Evolutionary conservation across 2,888 invertebrate genomes (phyloP).

Genomic region (Tipula confusa): DNA sequence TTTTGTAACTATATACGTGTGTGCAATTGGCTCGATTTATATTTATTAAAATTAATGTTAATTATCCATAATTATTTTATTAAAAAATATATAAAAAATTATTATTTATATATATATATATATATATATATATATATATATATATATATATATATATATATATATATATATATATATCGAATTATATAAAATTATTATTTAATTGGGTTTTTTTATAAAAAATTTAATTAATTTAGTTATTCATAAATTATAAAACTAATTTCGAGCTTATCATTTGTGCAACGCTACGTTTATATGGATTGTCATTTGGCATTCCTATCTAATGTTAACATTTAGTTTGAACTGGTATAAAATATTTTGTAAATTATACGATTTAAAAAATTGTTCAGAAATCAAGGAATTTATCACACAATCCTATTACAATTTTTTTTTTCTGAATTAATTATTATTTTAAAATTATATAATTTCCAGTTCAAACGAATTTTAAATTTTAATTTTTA

Average conservation of each 20-base stretch:
- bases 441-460: not conserved
- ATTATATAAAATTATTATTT: not conserved
- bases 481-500: not conserved
- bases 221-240: not conserved
- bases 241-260: not conserved
- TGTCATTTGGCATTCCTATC: slow-evolving; percentile 41
- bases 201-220: not conserved
- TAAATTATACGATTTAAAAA: not conserved
- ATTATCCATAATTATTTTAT: not conserved
- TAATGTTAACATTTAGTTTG: slow-evolving; percentile 39
- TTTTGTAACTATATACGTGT: not conserved
- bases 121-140: too few relatives aligned
- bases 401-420: slow-evolving; percentile 20
- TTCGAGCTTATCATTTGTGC: slow-evolving; percentile 34
- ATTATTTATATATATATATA: too few relatives aligned
- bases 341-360: not conserved
- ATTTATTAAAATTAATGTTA: not conserved
- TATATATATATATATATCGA: too few relatives aligned
- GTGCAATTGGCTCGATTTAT: slow-evolving; percentile 7
- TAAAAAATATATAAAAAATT: too few relatives aligned
- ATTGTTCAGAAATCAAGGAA: not conserved
- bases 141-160: too few relatives aligned
- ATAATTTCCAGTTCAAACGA: not conserved
- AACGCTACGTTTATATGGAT: slow-evolving; percentile 40
- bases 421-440: slow-evolving; percentile 13